Conservation (phyloP, 1,140 invertebrate genomes). For the Drosophila guanche region DNA sequence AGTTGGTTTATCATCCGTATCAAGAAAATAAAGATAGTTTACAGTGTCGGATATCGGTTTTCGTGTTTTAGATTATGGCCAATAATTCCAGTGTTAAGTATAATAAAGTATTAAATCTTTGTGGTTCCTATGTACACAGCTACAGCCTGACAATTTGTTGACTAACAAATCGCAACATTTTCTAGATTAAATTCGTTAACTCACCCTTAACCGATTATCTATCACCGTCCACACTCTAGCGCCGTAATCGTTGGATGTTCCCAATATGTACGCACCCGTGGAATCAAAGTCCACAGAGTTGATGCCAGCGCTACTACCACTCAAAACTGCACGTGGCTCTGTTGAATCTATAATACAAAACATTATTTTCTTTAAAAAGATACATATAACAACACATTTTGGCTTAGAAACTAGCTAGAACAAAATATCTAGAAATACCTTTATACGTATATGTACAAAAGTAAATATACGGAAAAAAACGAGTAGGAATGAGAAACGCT, state of each 20-base stretch:
- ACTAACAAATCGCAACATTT: background rate
- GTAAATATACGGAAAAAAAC: background rate
- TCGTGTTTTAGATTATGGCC: no score
- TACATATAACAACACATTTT: no score
- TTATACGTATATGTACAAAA: background rate
- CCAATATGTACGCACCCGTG: slow-evolving; percentile 93
- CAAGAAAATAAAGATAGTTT: no score
- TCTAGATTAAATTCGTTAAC: slow-evolving; percentile 17
- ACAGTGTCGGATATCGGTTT: no score
- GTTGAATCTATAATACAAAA: slow-evolving; percentile 85
- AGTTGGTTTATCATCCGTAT: slow-evolving; percentile 7
- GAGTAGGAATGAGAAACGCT: no score
- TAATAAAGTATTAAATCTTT: no score
- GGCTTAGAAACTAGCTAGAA: no score
- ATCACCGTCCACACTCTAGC: slow-evolving; percentile 96
- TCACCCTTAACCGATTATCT: slow-evolving; percentile 93
- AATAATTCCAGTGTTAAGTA: no score
- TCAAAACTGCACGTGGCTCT: slow-evolving; percentile 90
- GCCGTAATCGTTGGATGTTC: slow-evolving; percentile 97
- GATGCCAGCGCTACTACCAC: slow-evolving; percentile 96
- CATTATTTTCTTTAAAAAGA: background rate
- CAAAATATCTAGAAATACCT: no score
- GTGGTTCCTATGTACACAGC: no score
- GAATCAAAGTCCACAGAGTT: slow-evolving; percentile 97
- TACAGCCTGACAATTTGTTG: no score